Base-by-base conservation (phyloP, 1,140 invertebrate genomes). In the Orchesella cincta region DNA sequence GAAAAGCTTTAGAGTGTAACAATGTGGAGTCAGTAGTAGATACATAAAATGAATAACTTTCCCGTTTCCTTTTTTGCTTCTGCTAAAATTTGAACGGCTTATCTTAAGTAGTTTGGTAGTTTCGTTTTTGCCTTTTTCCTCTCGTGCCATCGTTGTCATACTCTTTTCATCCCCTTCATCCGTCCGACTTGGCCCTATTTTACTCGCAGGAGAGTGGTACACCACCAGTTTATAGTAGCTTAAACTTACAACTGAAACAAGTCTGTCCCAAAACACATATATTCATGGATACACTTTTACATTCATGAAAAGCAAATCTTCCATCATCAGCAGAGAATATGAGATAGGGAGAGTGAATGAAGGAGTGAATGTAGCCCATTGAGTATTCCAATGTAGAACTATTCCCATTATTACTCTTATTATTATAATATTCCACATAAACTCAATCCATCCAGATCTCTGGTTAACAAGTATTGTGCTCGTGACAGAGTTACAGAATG, bases 41-140 rank as follows among this genome's bases (percentile, higher is more conserved):
- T 57, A 57, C 52, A 57, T 57, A 57, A 57, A 57, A 57, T 57
- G 52, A 57, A 57, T 57, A 57, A 57, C 52, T 57, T 57, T 57
- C 23, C 52, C 23, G 8, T 57, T 57, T 23, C 23, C 23, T 57
- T 57, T 57, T 26, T 23, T 57, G 3, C 52, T 26, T 57, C 23
- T 26, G 52, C 14, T 57, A 12, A 14, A 57, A 57, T 57, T 57
- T 57, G 23, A 23, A 57, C 52, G 52, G 52, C 52, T 57, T 57
- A 57, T 57, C 52, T 57, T 57, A 57, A 57, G 52, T 57, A 57
- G 52, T 57, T 57, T 57, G 39, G 12, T 57, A 26, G 52, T n/a
- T n/a, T 57, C 52, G 52, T 57, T 23, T 57, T 23, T 57, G 52
- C 23, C 23, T 23, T 46, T 20, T 20, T 46, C 8, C 20, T 12